phyloP scores from a whole-genome alignment of 2,888 invertebrate species.

The Acheta domesticus region DNA sequence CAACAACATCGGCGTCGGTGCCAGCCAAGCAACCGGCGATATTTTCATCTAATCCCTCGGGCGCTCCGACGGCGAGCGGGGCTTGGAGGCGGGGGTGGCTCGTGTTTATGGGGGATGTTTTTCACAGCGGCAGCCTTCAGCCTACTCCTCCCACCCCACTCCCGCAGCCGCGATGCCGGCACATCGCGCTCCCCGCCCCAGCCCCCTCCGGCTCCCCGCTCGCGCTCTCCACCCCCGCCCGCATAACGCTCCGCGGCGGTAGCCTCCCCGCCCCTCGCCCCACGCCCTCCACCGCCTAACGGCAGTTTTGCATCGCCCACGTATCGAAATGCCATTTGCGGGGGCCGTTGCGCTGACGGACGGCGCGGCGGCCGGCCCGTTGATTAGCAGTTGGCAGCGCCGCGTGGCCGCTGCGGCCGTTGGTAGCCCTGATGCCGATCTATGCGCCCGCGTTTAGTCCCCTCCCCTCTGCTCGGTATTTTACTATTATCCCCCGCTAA shows the following conservation, averaged over 20 bases:
- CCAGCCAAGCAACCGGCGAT: not conserved
- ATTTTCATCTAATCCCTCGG: not conserved
- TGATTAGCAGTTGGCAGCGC: conserved; percentile 18
- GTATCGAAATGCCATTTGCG: conserved; percentile 18
- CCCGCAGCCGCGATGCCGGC: not conserved
- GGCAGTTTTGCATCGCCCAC: not conserved
- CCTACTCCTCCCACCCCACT: not conserved
- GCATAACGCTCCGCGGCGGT: not conserved
- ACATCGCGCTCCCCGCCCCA: too few relatives aligned
- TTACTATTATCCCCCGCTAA: conserved; percentile 11
- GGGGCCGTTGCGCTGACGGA: not conserved
- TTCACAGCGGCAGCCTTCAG: not conserved
- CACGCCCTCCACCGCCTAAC: not conserved
- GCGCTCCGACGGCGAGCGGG: not conserved
- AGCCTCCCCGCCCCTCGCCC: not conserved
- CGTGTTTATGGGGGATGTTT: not conserved
- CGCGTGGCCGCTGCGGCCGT: conserved; percentile 1
- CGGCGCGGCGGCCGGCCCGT: not conserved
- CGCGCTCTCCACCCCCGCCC: not conserved
- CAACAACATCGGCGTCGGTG: not conserved
- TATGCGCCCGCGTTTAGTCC: conserved; percentile 1
- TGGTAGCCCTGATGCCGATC: conserved; percentile 9
- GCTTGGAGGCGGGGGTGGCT: not conserved
- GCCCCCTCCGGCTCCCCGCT: not conserved
- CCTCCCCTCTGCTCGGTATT: not conserved